Base-by-base conservation (phyloP, 53 echinoderm and acorn worm genomes). In the Echinarachnius parma region DNA sequence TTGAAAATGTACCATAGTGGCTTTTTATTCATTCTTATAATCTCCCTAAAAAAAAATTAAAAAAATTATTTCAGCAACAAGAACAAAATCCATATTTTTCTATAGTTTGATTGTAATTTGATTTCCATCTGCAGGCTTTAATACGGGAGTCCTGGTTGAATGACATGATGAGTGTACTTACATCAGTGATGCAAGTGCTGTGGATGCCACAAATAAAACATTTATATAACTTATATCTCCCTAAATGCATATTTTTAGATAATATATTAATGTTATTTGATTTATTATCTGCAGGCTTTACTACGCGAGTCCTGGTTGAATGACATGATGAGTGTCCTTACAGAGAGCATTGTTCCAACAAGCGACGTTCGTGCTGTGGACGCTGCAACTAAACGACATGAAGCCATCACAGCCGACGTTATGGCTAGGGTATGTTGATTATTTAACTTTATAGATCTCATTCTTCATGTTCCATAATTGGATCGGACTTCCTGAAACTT, bases 341-440 rank as follows among this genome's bases (percentile, higher is more conserved):
- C 75, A 35, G 96, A 95, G 58, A 90, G 84, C 57, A 77, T 90
- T 0, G 67, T 60, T 30, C 90, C 90, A 1, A 86, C 66, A 33
- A 76, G 82, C 46, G 88, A 95, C 52, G 76, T 87, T 14, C 80
- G 85, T 53, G 78, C 87, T 48, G 87, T 95, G 15, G 91, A 95
- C 46, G 96, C 96, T 21, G 87, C 90, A 33, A 95, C 90, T 19
- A 95, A 95, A 64, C 75, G 90, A 53, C 96, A 95, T 64, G 96
- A 95, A 61, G 96, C 96, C 47, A 95, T 95, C 63, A 87, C 87
- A 57, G 96, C 96, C 31, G 96, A 95, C 56, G 90, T 95, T 37
- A 76, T 87, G 82, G 87, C 96, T 9, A 78, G 96, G 87, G 96
- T 89, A 70, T 37, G 93, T 20, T 10, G 16, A 31, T 28, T 4